A percentile compares a stretch with the other conserved stretches of the same genome.
These are phyloP conservation scores for Antedon bifida DNA, from an alignment of 35 echinoderm and acorn worm genomes.

Conservation along the genomic window DNA sequence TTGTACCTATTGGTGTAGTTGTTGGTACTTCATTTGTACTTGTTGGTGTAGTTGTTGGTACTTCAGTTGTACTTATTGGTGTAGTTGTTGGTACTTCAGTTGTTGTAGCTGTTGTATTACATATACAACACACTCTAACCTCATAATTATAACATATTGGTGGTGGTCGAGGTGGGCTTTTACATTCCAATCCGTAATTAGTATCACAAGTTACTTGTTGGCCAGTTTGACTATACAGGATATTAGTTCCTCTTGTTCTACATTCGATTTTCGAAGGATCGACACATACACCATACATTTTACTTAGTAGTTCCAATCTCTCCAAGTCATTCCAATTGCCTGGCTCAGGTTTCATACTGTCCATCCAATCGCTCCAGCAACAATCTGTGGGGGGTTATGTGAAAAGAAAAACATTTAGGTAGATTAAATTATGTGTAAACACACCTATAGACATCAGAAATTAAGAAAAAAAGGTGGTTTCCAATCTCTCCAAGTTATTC, in stretches of 20 bases:
- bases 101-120: background rate
- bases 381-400: background rate
- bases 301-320: background rate
- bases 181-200: background rate
- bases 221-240: background rate
- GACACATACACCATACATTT: background rate
- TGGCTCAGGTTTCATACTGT: background rate
- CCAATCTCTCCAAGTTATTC: too few species aligned
- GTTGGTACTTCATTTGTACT: background rate
- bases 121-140: background rate
- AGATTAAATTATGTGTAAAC: too few species aligned
- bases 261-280: background rate
- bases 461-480: too few species aligned
- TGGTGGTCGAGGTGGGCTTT: background rate
- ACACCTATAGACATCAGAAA: too few species aligned
- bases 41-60: background rate
- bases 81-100: background rate
- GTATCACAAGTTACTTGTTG: background rate
- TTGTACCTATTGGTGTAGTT: background rate
- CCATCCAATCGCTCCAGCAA: background rate
- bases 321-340: background rate
- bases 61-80: background rate
- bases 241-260: background rate
- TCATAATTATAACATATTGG: background rate
- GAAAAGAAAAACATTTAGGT: too few species aligned